Percentiles rank a stretch among this genome's conserved stretches.
Evolutionary conservation across 2,797 vertebrate species (phyloP).

Genomic region (Margarornis squamiger): DNA sequence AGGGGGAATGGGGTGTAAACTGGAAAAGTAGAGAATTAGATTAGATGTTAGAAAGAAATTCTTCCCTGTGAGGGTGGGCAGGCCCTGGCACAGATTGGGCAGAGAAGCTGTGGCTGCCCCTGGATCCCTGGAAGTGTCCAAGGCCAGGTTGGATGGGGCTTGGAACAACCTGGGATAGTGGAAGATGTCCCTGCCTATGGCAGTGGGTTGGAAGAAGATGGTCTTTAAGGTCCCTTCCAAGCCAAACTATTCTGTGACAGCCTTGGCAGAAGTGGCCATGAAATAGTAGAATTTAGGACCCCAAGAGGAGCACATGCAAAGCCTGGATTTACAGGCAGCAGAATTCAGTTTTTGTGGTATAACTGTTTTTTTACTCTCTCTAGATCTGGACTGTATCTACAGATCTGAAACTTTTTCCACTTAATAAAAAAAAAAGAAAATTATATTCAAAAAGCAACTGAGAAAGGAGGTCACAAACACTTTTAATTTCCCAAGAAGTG

Average conservation of each 20-base stretch:
- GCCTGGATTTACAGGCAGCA: not conserved
- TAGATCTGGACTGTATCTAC: not conserved
- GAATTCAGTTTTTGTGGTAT: not conserved
- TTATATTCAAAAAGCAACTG: not conserved
- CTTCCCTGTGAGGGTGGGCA: not conserved
- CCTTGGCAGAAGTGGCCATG: not conserved
- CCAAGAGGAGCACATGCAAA: not conserved
- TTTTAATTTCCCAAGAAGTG: not conserved
- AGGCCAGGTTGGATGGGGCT: rapidly evolving
- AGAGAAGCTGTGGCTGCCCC: not conserved
- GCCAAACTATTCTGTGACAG: not conserved
- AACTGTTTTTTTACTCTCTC: not conserved
- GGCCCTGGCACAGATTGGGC: not conserved
- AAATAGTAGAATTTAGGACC: not conserved
- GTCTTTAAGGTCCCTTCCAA: not conserved
- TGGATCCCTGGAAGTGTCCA: not conserved
- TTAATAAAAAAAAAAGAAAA: not conserved
- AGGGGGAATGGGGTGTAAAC: not conserved
- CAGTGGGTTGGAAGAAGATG: not conserved
- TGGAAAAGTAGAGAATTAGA: not conserved
- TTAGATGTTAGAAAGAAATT: not conserved
- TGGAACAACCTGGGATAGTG: not conserved
- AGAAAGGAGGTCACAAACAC: not conserved
- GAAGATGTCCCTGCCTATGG: not conserved
- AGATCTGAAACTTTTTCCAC: not conserved